Conservation (phyloP, 1,140 invertebrate genomes). For the Stegodyphus mimosarum region DNA sequence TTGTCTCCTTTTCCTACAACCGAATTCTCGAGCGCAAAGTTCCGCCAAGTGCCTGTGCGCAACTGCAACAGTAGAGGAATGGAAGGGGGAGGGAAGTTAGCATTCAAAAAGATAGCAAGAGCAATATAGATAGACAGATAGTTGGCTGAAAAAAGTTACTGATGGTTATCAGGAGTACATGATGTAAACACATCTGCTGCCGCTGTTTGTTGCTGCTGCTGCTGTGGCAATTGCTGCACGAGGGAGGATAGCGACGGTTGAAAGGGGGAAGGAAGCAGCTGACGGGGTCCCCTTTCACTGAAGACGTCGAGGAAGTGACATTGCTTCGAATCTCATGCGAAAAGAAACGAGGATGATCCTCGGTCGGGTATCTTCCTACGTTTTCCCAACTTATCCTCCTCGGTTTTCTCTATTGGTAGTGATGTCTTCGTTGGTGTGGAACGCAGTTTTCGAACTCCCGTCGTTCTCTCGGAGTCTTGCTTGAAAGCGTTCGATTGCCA, state of each 20-base stretch:
- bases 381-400: neutral
- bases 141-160: neutral
- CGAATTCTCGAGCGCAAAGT: no score
- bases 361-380: neutral
- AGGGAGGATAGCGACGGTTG: no score
- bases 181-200: slow-evolving; percentile 54
- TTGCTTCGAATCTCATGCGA: slow-evolving; percentile 32
- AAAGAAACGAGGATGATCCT: neutral
- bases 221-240: slow-evolving; percentile 2
- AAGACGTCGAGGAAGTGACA: slow-evolving; percentile 47
- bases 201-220: slow-evolving; percentile 1
- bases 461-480: no score
- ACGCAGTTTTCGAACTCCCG: neutral
- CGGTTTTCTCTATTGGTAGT: neutral
- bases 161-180: slow-evolving; percentile 51
- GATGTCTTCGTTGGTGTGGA: neutral
- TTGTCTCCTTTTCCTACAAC: no score
- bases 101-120: no score
- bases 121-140: no score
- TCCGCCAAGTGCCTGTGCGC: no score
- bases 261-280: slow-evolving; percentile 24
- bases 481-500: no score
- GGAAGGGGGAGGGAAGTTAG: no score
- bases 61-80: no score
- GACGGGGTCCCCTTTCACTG: slow-evolving; percentile 38